These are phyloP conservation scores for Mormoops blainvillei DNA, from an alignment of 2,113 vertebrate genomes.

Conservation along the genomic window DNA sequence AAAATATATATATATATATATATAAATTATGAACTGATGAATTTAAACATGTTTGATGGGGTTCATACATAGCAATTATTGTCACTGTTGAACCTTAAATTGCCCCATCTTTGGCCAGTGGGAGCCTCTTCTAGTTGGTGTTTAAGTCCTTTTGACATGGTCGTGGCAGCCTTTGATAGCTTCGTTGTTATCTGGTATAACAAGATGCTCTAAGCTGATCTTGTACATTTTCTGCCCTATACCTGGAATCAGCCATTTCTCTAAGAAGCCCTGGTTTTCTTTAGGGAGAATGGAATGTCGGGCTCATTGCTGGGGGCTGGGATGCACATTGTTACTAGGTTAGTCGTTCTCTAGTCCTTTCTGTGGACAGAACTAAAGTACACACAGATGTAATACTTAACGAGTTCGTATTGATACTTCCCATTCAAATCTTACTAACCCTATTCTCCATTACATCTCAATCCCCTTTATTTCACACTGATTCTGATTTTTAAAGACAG, in stretches of 20 bases:
- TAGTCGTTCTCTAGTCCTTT: neutral
- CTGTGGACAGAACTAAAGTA: neutral
- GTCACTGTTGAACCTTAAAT: neutral
- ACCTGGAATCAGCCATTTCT: neutral
- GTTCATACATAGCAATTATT: neutral
- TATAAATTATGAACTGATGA: neutral
- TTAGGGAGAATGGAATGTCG: neutral
- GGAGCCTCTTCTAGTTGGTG: neutral
- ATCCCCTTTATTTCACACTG: neutral
- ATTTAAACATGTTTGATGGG: neutral
- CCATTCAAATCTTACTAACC: neutral
- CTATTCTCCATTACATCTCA: neutral
- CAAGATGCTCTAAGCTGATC: neutral
- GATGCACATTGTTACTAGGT: neutral
- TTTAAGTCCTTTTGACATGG: neutral
- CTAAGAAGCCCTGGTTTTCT: neutral
- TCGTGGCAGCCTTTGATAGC: neutral
- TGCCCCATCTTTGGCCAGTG: neutral
- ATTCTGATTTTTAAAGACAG: neutral
- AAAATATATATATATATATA: too few relatives aligned
- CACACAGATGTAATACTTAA: neutral
- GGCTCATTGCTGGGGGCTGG: neutral
- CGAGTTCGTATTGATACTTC: neutral
- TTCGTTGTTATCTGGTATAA: neutral
- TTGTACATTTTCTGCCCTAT: too few relatives aligned